Evolutionary conservation across 2,888 invertebrate genomes (phyloP).

Genomic region (Agrochola litura): DNA sequence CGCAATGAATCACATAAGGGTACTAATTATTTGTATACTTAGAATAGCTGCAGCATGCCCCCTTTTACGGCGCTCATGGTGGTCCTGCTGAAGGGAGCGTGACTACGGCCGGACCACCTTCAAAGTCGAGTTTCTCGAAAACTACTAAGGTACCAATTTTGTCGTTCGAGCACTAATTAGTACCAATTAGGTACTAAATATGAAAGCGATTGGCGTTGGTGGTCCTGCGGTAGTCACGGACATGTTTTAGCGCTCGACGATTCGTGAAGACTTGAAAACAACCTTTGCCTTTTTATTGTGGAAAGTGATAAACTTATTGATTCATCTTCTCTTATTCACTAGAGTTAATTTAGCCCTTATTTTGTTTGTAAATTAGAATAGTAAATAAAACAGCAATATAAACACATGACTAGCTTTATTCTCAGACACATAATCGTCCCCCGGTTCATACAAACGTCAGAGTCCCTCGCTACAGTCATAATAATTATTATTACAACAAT

Average conservation of each 20-base stretch:
- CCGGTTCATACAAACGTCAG: slow-evolving; percentile 70
- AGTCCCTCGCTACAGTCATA: slow-evolving; percentile 71
- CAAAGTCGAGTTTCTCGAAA: no score
- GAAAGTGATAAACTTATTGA: slow-evolving; percentile 5
- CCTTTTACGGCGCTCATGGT: no score
- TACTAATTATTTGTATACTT: no score
- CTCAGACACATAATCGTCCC: slow-evolving; percentile 79
- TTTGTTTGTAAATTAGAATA: background rate
- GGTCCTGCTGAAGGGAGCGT: no score
- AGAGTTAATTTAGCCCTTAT: slow-evolving; percentile 7
- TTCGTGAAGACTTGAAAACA: background rate
- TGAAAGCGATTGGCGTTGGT: no score
- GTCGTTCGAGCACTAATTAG: no score
- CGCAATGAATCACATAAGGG: no score
- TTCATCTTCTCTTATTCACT: background rate
- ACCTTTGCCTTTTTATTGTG: background rate
- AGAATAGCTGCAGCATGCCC: no score
- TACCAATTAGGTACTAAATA: no score
- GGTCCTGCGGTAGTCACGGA: no score
- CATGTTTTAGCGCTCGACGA: background rate
- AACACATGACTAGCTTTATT: slow-evolving; percentile 91
- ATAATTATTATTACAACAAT: slow-evolving; percentile 77
- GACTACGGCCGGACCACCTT: no score
- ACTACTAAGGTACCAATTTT: no score
- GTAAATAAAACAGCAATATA: slow-evolving; percentile 78